Evolutionary conservation across 2,888 invertebrate genomes (phyloP), one percentile per base, ranked within the genome.

Genomic region (Augochlorella aurata): DNA sequence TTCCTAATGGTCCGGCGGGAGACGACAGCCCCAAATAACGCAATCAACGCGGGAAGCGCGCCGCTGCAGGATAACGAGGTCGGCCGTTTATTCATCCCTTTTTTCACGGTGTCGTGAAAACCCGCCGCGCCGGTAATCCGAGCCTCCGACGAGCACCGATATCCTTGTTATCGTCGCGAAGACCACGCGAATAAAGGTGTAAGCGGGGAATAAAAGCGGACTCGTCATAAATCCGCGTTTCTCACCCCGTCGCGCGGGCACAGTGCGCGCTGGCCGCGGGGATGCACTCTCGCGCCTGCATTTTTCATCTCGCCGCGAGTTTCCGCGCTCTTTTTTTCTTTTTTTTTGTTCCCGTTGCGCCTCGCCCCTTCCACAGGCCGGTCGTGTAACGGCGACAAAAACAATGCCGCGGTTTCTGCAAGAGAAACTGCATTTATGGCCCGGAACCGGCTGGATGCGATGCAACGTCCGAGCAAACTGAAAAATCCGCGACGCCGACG

Each of bases 361-460:
- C 8, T 16, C 29, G 16, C 16, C 61, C 16, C 0, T 10, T 16
- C 29, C 29, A 49, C 50, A 47, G 45, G 1, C 29, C 66, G 49
- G 29, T 29, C 45, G 70, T 9, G 47, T 49, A 69, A 79, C 65
- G 65, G 49, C 70, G 71, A 71, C 29, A 61, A 76, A 79, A 76
- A 79, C 76, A 79, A 79, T 75, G 79, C 76, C 61, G 76, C 61
- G 79, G 79, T 80, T 80, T 80, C 79, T 72, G 76, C 71, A 29
- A 80, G 76, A 80, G 76, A 76, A 76, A 76, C 76, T 72, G 72
- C 79, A 80, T 72, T 76, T 76, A 76, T 61, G 76, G 66, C 18
- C 66, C 50, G 79, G 72, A 80, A 72, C 76, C 24, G 66, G 67
- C 24, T 44, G 18, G 61, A 29, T 66, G 52, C 71, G 52, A 71